Conservation (phyloP, 2,888 invertebrate species). For the Lamellibrachia satsuma region DNA sequence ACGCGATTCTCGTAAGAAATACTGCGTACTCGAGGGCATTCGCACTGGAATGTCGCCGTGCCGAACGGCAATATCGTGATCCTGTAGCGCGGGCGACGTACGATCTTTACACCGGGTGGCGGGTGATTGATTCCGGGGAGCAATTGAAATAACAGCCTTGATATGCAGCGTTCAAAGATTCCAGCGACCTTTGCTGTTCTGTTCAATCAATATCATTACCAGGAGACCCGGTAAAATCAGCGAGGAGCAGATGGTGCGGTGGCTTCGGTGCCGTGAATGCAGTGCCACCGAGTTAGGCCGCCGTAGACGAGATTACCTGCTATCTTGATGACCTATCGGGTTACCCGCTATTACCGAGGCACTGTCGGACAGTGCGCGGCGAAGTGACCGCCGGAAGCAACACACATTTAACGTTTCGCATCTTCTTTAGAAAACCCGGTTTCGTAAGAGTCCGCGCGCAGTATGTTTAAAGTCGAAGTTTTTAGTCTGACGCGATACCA, state of each 20-base stretch:
- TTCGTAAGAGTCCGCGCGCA: background rate
- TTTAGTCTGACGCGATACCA: no score
- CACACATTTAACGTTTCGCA: background rate
- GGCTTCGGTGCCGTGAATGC: background rate
- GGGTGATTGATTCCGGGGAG: background rate
- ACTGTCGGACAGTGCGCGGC: background rate
- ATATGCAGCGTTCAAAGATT: background rate
- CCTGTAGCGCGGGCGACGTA: background rate
- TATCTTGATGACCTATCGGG: background rate
- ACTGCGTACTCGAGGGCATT: background rate
- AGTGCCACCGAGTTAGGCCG: background rate
- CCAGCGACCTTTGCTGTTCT: background rate
- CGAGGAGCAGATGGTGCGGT: background rate
- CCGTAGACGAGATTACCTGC: background rate
- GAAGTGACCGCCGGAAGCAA: background rate
- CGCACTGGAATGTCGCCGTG: background rate
- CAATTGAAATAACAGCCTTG: constrained; percentile 7
- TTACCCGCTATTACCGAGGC: background rate
- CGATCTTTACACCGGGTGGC: background rate
- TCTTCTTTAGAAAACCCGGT: background rate
- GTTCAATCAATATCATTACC: background rate
- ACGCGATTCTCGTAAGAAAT: background rate
- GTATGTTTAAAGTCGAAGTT: no score
- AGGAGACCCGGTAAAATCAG: background rate
- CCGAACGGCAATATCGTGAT: background rate